phyloP scores from a whole-genome alignment of 1,140 invertebrate species.

The Akabosia matsudoensis region DNA sequence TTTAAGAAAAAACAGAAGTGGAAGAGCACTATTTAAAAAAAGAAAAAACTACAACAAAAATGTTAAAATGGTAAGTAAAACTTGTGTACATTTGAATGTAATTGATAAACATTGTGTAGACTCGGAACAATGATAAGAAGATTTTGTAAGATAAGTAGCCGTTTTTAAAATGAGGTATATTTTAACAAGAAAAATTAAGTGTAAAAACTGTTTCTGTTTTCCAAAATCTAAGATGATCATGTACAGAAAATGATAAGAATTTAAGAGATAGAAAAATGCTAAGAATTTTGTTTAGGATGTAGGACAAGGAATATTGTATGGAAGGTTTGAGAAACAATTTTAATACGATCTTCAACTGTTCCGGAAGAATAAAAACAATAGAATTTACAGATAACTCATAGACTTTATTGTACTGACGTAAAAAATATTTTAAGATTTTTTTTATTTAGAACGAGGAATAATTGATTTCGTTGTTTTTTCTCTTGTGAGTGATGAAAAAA shows the following conservation, averaged over 20 bases:
- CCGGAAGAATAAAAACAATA: neutral
- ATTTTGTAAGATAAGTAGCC: neutral
- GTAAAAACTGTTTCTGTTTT: too few species aligned
- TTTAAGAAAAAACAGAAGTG: too few species aligned
- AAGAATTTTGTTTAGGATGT: too few species aligned
- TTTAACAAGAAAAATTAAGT: too few species aligned
- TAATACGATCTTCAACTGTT: constrained; percentile 12
- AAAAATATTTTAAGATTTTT: neutral
- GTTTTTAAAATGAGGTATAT: neutral
- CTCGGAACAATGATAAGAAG: neutral
- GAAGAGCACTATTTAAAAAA: too few species aligned
- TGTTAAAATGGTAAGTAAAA: too few species aligned
- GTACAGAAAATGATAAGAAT: too few species aligned
- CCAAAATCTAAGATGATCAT: too few species aligned
- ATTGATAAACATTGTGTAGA: neutral
- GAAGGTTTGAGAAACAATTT: neutral
- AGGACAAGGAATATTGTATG: neutral
- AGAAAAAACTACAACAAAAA: too few species aligned
- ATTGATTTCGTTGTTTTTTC: too few species aligned
- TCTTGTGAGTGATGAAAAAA: neutral
- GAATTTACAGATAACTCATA: neutral
- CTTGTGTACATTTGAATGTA: constrained; percentile 16
- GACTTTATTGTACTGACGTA: neutral
- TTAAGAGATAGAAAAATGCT: too few species aligned
- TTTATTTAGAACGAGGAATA: too few species aligned